Percentiles rank a stretch among this genome's conserved stretches.
Conservation (phyloP, 2,888 invertebrate species). For the Agrochola lota region DNA sequence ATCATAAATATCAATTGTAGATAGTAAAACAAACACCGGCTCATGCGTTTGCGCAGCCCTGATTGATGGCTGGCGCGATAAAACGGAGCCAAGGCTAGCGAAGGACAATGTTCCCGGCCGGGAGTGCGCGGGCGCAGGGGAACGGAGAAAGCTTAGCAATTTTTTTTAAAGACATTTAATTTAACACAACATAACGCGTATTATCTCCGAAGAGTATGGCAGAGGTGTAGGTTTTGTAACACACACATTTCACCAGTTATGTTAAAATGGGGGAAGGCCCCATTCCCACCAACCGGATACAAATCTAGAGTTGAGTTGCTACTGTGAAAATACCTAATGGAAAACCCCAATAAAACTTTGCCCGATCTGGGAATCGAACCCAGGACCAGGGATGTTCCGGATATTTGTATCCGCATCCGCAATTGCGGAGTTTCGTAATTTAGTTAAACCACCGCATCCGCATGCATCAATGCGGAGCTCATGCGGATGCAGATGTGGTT, state of each 20-base stretch:
- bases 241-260: neutral
- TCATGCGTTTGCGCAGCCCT: constrained; percentile 73
- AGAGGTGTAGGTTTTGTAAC: neutral
- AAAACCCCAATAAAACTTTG: neutral
- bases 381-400: neutral
- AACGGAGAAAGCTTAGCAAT: constrained; percentile 11
- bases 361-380: neutral
- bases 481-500: too few species aligned
- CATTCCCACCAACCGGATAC: neutral
- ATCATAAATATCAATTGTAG: constrained; percentile 76
- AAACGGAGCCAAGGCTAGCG: constrained; percentile 87
- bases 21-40: constrained; percentile 68
- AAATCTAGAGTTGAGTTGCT: neutral
- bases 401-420: too few species aligned
- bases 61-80: constrained; percentile 74
- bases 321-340: neutral
- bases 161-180: constrained; percentile 8
- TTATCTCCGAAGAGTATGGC: neutral
- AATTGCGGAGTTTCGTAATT: too few species aligned
- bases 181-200: too few species aligned
- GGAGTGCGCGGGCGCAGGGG: constrained; percentile 54
- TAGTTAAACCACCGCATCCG: too few species aligned
- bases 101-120: constrained; percentile 86
- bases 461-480: too few species aligned
- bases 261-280: neutral